Evolutionary conservation across 1,140 invertebrate genomes (phyloP), one percentile per base, ranked within the genome.

Genomic region (Pollicipes pollicipes): DNA sequence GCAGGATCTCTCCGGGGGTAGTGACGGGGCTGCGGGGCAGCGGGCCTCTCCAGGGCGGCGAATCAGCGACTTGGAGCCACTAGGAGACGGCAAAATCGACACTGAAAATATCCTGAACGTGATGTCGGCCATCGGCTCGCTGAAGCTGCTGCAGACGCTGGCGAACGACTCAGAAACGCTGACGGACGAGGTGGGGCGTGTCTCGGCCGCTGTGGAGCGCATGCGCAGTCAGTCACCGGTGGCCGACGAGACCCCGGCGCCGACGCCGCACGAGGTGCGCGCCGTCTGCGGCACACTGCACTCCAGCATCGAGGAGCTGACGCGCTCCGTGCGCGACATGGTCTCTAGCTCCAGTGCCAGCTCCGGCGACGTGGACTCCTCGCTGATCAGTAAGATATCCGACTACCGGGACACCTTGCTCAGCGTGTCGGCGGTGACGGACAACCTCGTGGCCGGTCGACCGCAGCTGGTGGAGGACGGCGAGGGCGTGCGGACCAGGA

Each of bases 91-190:
- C 45, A 58, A 58, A 17, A 24, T 66, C 27, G 28, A 28, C 27
- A 66, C 64, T 8, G 64, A 66, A n/a, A 66, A 66, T 24, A 29
- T 66, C 17, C 64, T 66, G 64, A 66, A 66, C 64, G 28, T 66
- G 8, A 66, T 66, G 27, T 28, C 64, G 8, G n/a, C 64, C 16
- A 66, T 66, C n/a, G 64, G 64, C 8, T 66, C 64, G 27, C 28
- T 66, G n/a, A 66, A 66, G 28, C 64, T 66, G 1, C 64, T 66
- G 2, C 64, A 66, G 64, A 27, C 27, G 26, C 28, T 66, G n/a
- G 64, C 64, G 3, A 1, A 21, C 8, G 64, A 66, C 64, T 58
- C 45, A 58, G 45, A 58, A 21, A 21, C 21, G 3, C 17, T 58
- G 17, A 58, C 45, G 17, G 45, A 58, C 45, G 17, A 10, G 10